phyloP scores from a whole-genome alignment of 2,797 vertebrate genomes.

The Alosa sapidissima region DNA sequence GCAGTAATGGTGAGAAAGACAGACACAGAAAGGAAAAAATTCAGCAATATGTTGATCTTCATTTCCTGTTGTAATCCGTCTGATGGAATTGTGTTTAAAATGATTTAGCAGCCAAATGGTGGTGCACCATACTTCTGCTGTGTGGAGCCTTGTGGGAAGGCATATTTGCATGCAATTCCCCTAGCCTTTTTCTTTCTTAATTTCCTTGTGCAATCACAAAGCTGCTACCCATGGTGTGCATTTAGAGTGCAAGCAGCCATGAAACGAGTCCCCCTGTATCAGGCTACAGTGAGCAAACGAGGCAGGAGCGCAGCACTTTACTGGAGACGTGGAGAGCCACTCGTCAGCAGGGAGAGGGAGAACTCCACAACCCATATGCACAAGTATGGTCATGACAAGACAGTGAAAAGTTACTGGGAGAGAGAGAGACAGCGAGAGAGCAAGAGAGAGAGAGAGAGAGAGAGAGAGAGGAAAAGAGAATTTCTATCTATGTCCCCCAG shows the following conservation, averaged over 20 bases:
- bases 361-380: not conserved
- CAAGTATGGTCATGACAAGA: not conserved
- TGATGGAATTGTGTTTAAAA: not conserved
- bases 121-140: not conserved
- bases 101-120: not conserved
- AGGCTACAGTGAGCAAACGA: not conserved
- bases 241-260: conserved; percentile 23
- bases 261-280: conserved; percentile 24
- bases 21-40: not conserved
- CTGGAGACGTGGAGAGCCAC: not conserved
- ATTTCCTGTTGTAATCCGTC: not conserved
- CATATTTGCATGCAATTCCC: not conserved
- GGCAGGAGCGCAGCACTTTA: not conserved
- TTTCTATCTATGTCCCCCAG: not conserved
- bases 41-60: not conserved
- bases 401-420: not conserved
- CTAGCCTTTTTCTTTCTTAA: not conserved
- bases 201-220: conserved; percentile 23
- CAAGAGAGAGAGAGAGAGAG: not conserved
- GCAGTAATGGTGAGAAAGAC: not conserved
- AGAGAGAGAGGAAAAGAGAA: not conserved
- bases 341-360: not conserved
- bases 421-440: not conserved
- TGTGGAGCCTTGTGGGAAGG: not conserved
- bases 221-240: conserved; percentile 2